These are phyloP conservation scores for Atrichornis clamosus DNA, from an alignment of 2,113 vertebrate species.

Conservation along the genomic window DNA sequence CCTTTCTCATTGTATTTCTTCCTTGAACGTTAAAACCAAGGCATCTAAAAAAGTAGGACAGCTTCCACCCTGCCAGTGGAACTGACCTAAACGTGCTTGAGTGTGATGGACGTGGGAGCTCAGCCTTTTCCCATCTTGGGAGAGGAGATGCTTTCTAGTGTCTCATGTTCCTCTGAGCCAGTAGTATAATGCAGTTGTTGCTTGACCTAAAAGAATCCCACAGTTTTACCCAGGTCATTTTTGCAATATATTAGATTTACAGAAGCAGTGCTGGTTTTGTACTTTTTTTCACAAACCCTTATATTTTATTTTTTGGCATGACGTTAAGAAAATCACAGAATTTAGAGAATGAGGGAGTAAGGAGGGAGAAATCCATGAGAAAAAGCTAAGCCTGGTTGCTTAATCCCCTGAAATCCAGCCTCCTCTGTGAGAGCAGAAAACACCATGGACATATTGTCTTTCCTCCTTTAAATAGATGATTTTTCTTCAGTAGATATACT, in stretches of 20 bases:
- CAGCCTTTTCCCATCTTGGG: background rate
- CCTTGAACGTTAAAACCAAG: background rate
- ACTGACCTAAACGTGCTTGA: background rate
- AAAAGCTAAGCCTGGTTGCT: background rate
- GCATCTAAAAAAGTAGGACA: background rate
- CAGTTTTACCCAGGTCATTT: background rate
- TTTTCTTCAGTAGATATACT: background rate
- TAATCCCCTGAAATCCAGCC: background rate
- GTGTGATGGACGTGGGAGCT: rapidly evolving
- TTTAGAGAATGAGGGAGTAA: background rate
- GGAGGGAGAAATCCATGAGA: background rate
- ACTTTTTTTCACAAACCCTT: background rate
- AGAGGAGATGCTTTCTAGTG: background rate
- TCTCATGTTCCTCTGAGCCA: background rate
- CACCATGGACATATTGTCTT: background rate
- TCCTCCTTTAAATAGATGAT: background rate
- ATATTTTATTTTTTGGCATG: background rate
- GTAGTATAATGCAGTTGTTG: background rate
- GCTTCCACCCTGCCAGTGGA: background rate
- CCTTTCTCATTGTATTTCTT: background rate
- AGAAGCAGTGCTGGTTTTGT: background rate
- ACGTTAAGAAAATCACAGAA: background rate
- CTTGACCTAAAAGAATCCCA: background rate
- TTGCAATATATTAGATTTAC: background rate
- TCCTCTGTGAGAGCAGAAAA: background rate